phyloP scores from a whole-genome alignment of 1,140 invertebrate species.

The Formica exsecta region DNA sequence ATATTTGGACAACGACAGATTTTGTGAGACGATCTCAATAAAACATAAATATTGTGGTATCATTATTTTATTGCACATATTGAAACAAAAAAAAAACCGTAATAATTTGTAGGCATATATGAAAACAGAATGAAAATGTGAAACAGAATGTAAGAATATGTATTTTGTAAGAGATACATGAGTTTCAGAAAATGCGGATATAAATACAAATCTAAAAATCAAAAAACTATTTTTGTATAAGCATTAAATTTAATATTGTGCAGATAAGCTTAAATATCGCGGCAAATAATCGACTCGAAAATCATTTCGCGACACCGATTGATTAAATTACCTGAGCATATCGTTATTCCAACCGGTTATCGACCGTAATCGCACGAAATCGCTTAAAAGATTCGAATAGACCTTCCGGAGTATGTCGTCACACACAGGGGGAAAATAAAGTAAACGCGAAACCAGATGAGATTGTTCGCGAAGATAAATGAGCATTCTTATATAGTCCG shows the following conservation, averaged over 20 bases:
- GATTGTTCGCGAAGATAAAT: constrained; percentile 30
- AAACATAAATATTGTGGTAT: neutral
- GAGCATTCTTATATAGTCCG: constrained; percentile 25
- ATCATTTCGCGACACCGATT: neutral
- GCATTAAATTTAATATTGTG: neutral
- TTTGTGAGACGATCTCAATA: neutral
- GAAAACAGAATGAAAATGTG: neutral
- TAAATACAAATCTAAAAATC: neutral
- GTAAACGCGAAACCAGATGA: constrained; percentile 39
- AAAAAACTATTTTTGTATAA: neutral
- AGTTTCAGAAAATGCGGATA: neutral
- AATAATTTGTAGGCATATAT: neutral
- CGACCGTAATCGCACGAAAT: neutral
- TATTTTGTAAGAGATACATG: neutral
- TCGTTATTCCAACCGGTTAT: neutral
- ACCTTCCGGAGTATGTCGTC: constrained; percentile 2
- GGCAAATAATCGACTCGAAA: neutral
- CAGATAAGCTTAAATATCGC: neutral
- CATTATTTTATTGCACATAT: constrained; percentile 2
- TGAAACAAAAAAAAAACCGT: neutral
- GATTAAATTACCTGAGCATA: neutral
- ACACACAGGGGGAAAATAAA: neutral
- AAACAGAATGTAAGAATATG: neutral
- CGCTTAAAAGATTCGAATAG: neutral
- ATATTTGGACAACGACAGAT: constrained; percentile 33